Base-by-base conservation (phyloP, 2,113 vertebrate genomes). In the Tylochromis polylepis region DNA sequence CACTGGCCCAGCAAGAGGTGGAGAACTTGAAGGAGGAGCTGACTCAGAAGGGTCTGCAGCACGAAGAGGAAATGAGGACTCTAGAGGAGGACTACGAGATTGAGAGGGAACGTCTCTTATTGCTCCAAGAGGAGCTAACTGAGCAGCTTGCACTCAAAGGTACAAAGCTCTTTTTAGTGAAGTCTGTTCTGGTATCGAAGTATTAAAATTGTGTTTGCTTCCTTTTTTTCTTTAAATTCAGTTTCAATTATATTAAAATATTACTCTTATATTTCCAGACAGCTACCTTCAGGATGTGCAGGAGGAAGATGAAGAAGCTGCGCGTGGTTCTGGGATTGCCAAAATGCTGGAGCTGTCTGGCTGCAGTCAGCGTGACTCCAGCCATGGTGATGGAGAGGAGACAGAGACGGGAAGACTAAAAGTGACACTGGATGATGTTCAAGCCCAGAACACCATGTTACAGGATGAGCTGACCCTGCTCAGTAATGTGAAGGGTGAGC, bases 401-500 rank as follows among this genome's bases (percentile, higher is more conserved):
- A 87, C 87, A 1, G 97, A 97, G 90, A 93, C 94, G 14, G 43
- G 96, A 43, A 96, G 77, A 81, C 88, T 96, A 94, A 98, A 89
- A 90, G 81, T 53, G 56, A 88, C 86, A 3, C 87, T 99, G 85
- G 97, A 97, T 85, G 98, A 98, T 58, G 89, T 99, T 36, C 96
- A 97, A 72, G 97, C 98, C 81, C 97, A 98, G 70, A 97, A 97
- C 38, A 97, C 96, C 80, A 98, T 99, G 92, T 92, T 99, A 82
- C 97, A 97, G 90, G 98, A 99, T 11, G 98, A 99, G 87, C 95
- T 99, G 49, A 97, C 97, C 10, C 97, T 98, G 15, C 97, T 98
- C 91, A 97, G 92, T 72, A 99, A 99, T 89, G 95, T 99, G 88
- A 99, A 99, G 70, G 89, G 92, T 43, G 97, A 97, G 92, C 96